phyloP scores from a whole-genome alignment of 2,888 invertebrate genomes.

The Drosophila quinaria region DNA sequence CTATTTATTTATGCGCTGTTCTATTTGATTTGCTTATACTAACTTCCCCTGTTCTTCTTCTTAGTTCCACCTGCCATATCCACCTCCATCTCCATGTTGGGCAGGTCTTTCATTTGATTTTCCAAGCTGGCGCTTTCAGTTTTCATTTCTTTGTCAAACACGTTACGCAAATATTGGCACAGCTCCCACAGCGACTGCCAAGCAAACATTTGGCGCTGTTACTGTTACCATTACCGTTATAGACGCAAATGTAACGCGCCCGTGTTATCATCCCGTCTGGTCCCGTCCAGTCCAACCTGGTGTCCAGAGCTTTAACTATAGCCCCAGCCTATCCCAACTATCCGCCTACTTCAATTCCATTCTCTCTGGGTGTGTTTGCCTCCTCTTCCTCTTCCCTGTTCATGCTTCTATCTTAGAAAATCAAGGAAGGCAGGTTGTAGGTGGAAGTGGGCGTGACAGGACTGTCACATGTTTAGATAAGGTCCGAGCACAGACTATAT shows the following conservation, averaged over 20 bases:
- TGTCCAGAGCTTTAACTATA: constrained; percentile 15
- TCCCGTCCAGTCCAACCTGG: neutral
- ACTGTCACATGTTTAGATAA: constrained; percentile 39
- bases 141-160: constrained; percentile 81
- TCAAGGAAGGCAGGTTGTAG: neutral
- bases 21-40: constrained; percentile 17
- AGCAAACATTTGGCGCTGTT: constrained; percentile 72
- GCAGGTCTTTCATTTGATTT: constrained; percentile 74
- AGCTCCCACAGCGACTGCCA: constrained; percentile 75
- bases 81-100: constrained; percentile 5
- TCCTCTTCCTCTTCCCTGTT: neutral
- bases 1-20: constrained; percentile 57
- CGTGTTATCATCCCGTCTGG: constrained; percentile 8
- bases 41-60: neutral
- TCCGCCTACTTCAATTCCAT: constrained; percentile 4
- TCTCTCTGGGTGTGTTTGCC: constrained; percentile 1
- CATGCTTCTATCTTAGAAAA: neutral
- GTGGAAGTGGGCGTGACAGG: constrained; percentile 8
- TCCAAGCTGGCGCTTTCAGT: constrained; percentile 80
- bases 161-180: constrained; percentile 83
- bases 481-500: constrained; percentile 14
- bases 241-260: constrained; percentile 42
- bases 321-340: neutral
- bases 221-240: constrained; percentile 54
- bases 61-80: neutral